phyloP scores from a whole-genome alignment of 2,113 vertebrate species.

The Chlorodrepanis virens region DNA sequence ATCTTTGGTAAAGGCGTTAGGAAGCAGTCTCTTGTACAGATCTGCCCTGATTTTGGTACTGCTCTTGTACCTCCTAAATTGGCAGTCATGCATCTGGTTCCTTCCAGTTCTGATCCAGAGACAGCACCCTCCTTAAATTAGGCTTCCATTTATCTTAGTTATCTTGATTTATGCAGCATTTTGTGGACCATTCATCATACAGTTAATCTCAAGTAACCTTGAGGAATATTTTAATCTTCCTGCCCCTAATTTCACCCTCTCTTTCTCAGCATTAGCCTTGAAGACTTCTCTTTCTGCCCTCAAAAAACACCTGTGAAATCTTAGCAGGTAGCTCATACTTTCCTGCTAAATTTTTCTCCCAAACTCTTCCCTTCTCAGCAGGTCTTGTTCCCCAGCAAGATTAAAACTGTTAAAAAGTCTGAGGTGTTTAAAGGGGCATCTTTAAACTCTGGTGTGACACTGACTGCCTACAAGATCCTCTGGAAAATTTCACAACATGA shows the following conservation, averaged over 20 bases:
- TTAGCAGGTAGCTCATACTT: not conserved
- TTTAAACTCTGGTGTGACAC: not conserved
- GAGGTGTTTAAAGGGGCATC: not conserved
- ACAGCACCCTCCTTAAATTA: constrained; percentile 37
- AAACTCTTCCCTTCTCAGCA: not conserved
- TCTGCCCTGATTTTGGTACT: not conserved
- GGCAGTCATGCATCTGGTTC: not conserved
- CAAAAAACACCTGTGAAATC: not conserved
- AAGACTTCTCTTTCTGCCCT: not conserved
- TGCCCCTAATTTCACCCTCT: constrained; percentile 39
- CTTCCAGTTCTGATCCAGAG: constrained; percentile 25
- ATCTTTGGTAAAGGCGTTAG: not conserved
- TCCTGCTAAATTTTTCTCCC: not conserved
- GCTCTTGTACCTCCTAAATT: not conserved
- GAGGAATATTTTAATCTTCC: constrained; percentile 46
- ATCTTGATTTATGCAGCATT: constrained; percentile 40
- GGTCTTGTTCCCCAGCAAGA: not conserved
- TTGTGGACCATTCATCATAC: constrained; percentile 43
- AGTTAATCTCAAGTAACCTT: constrained; percentile 56
- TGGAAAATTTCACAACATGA: not conserved
- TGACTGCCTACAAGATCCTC: not conserved
- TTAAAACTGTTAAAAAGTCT: not conserved
- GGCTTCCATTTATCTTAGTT: constrained; percentile 55
- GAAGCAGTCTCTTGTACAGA: not conserved
- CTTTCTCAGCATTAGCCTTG: not conserved